A percentile compares a stretch with the other conserved stretches of the same genome.
phyloP scores from a whole-genome alignment of 2,888 invertebrate species.

The Aleiodes leptofemur region DNA sequence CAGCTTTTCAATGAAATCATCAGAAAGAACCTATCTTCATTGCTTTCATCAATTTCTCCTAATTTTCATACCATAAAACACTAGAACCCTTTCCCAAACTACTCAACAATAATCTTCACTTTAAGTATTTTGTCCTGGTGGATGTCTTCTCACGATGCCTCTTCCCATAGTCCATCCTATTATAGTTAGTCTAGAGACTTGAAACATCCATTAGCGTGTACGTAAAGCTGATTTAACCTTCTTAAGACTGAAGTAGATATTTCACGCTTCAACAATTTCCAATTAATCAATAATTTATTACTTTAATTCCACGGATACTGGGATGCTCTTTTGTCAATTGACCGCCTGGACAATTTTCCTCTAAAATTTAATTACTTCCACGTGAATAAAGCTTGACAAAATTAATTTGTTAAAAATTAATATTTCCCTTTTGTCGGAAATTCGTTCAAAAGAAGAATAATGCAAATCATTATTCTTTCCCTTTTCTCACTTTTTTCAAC shows the following conservation, averaged over 20 bases:
- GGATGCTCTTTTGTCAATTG: too few relatives aligned
- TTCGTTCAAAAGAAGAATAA: not conserved
- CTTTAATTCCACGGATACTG: too few relatives aligned
- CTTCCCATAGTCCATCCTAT: constrained; percentile 1
- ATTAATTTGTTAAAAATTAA: too few relatives aligned
- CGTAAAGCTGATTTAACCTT: constrained; percentile 18
- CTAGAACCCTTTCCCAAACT: not conserved
- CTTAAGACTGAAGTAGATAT: not conserved
- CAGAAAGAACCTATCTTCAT: too few relatives aligned
- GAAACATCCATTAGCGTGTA: constrained; percentile 8
- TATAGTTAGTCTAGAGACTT: constrained; percentile 9
- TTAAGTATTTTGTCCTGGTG: not conserved
- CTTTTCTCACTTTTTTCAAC: not conserved
- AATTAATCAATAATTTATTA: constrained; percentile 1
- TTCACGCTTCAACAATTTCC: not conserved
- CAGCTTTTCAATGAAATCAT: too few relatives aligned
- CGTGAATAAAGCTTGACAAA: too few relatives aligned
- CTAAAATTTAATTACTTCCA: too few relatives aligned
- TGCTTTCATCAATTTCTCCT: too few relatives aligned
- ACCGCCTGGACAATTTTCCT: too few relatives aligned
- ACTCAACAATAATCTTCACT: not conserved
- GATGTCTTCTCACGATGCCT: constrained; percentile 20
- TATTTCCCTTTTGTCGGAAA: not conserved
- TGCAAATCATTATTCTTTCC: not conserved
- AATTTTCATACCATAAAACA: not conserved